A percentile compares a stretch with the other conserved stretches of the same genome.
These are phyloP conservation scores for Somateria mollissima DNA, from an alignment of 2,797 vertebrate genomes.

Conservation along the genomic window DNA sequence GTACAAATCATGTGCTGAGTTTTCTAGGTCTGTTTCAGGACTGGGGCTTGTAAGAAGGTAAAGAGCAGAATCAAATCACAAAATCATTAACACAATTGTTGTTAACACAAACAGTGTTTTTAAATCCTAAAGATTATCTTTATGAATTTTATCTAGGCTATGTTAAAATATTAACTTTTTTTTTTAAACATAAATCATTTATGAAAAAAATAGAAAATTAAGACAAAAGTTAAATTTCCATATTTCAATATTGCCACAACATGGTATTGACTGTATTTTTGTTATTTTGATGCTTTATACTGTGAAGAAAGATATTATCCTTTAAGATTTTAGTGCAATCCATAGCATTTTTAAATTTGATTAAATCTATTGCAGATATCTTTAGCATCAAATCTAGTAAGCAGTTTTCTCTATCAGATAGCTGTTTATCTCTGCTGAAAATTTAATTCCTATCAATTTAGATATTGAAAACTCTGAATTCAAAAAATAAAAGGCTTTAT, in stretches of 20 bases:
- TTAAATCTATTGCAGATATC: not conserved
- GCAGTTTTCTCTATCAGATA: not conserved
- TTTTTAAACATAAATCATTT: not conserved
- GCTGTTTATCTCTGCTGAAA: not conserved
- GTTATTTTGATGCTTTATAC: not conserved
- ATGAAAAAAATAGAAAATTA: not conserved
- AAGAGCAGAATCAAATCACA: not conserved
- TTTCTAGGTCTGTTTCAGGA: not conserved
- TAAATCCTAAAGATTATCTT: not conserved
- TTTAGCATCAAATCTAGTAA: not conserved
- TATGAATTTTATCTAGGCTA: not conserved
- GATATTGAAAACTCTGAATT: not conserved
- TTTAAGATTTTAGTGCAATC: not conserved
- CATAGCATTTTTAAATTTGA: not conserved
- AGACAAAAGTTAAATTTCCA: not conserved
- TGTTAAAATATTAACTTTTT: not conserved
- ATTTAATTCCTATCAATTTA: not conserved
- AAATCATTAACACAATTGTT: not conserved
- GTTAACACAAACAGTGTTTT: not conserved
- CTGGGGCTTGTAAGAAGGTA: not conserved
- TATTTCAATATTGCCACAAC: not conserved
- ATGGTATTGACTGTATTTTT: not conserved
- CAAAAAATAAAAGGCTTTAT: not conserved
- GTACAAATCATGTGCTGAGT: not conserved
- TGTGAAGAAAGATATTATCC: not conserved